Base-by-base conservation (phyloP, 2,113 vertebrate genomes). In the Ictalurus punctatus region DNA sequence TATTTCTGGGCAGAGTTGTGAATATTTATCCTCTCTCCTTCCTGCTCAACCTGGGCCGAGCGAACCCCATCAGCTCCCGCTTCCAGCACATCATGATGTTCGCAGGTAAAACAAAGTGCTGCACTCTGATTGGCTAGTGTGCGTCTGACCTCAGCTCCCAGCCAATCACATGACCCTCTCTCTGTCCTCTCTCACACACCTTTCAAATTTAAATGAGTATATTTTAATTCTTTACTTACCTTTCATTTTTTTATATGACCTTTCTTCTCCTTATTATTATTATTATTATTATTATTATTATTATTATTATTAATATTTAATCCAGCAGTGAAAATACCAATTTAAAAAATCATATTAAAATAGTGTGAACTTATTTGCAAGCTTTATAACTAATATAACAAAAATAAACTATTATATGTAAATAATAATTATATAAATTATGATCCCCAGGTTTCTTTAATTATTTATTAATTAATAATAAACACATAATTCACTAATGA, bases 11-110 rank as follows among this genome's bases (percentile, higher is more conserved):
- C 91, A 97, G 98, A 95, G 98, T 97, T 12, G 97, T 97, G 61
- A 99, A 99, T 95, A 99, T 99, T 94, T 99, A 99, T 90, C 98
- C 98, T 2, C 94, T 99, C 86, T 99, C 98, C 69, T 97, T 99
- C 92, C 95, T 99, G 93, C 95, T 99, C 91, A 99, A 99, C 95
- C 87, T 99, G 92, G 97, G 98, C 58, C 97, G 98, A 90, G 97
- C 96, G 94, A 97, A 98, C 94, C 99, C 98, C 95, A 99, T 99
- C 1, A 93, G 97, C 87, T 96, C 94, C 6, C 98, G 98, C 92
- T 96, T 98, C 90, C 98, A 99, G 92, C 98, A 99, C 25, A 98
- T 99, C 95, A 99, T 99, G 98, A 99, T 99, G 98, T 99, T 99
- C 96, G 97, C 98, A 93, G 98, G 98, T 98, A 95, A 73, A 34